These are phyloP conservation scores for Notechis scutatus DNA, from an alignment of 2,113 vertebrate genomes.

Conservation along the genomic window DNA sequence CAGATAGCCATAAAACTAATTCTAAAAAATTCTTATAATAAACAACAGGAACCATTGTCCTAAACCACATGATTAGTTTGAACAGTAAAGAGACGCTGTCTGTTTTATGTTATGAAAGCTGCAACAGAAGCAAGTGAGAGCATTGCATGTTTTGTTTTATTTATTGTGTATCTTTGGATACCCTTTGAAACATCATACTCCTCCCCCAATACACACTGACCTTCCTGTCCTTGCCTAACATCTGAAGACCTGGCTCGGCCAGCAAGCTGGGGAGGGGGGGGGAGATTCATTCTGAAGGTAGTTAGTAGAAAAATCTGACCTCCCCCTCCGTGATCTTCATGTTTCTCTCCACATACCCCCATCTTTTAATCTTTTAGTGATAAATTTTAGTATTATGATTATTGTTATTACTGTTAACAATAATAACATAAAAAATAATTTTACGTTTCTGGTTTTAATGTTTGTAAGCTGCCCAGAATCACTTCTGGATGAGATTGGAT, in stretches of 20 bases:
- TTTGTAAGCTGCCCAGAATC: neutral
- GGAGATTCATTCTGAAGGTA: neutral
- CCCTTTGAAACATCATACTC: neutral
- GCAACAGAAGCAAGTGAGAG: neutral
- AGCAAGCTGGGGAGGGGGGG: too few relatives aligned
- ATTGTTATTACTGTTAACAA: neutral
- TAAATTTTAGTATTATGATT: neutral
- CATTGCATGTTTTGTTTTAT: neutral
- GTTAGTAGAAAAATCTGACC: neutral
- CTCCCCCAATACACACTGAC: too few relatives aligned
- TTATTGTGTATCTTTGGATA: neutral
- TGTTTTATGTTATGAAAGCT: neutral
- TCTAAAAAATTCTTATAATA: neutral
- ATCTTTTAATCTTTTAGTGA: neutral
- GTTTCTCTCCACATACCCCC: too few relatives aligned
- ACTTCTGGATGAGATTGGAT: neutral
- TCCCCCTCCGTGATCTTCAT: too few relatives aligned
- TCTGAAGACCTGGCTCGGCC: neutral
- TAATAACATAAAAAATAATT: neutral
- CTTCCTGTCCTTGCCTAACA: too few relatives aligned
- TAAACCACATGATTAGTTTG: neutral
- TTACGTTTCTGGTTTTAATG: neutral
- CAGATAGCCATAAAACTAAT: neutral
- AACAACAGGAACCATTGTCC: neutral
- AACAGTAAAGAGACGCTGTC: neutral